A percentile compares a stretch with the other conserved stretches of the same genome.
phyloP scores from a whole-genome alignment of 2,888 invertebrate genomes.

The Pocota personata region DNA sequence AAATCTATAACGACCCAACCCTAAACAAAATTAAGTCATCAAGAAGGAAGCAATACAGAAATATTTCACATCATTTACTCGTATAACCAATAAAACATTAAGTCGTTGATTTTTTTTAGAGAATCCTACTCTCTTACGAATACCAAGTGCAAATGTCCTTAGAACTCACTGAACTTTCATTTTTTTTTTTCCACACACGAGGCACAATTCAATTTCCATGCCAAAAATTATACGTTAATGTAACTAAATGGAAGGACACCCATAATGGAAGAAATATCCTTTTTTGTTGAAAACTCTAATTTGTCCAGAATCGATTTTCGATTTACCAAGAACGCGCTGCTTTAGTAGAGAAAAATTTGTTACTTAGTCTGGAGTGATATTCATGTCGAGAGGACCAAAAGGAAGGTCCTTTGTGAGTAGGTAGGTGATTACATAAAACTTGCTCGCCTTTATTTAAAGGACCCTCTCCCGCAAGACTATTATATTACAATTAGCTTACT shows the following conservation, averaged over 20 bases:
- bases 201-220: not conserved
- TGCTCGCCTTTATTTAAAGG: conserved; percentile 32
- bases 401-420: conserved; percentile 23
- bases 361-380: conserved; percentile 46
- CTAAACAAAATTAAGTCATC: conserved; percentile 2
- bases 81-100: conserved; percentile 7
- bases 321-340: conserved; percentile 4
- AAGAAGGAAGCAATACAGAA: not conserved
- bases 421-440: conserved; percentile 67
- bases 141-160: conserved; percentile 16
- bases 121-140: not conserved
- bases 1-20: not conserved
- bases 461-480: not conserved
- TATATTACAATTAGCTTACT: not conserved
- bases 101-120: not conserved
- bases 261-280: conserved; percentile 26
- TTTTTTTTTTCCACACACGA: not conserved
- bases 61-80: not conserved
- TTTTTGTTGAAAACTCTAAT: conserved; percentile 33
- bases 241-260: conserved; percentile 35
- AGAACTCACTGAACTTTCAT: conserved; percentile 35
- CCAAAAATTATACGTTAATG: conserved; percentile 6
- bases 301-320: conserved; percentile 59
- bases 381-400: conserved; percentile 8
- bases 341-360: not conserved